phyloP scores from a whole-genome alignment of 2,888 invertebrate species.

The Thera obeliscata region DNA sequence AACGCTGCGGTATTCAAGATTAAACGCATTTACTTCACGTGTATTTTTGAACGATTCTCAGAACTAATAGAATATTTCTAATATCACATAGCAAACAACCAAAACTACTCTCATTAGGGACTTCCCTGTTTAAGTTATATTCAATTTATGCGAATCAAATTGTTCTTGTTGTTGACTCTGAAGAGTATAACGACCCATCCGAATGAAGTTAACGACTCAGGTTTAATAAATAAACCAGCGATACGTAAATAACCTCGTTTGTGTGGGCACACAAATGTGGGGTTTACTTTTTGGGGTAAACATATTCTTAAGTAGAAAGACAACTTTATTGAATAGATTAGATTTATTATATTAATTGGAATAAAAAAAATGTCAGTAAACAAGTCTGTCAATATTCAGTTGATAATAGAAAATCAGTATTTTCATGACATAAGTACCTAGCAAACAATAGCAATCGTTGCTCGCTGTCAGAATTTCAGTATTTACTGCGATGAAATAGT shows the following conservation, averaged over 20 bases:
- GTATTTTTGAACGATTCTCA: too few relatives aligned
- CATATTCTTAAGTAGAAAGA: background rate
- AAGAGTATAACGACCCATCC: constrained; percentile 29
- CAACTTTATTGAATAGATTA: too few relatives aligned
- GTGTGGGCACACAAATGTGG: too few relatives aligned
- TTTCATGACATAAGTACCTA: background rate
- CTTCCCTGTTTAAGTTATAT: too few relatives aligned
- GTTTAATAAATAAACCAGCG: constrained; percentile 1
- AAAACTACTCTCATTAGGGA: too few relatives aligned
- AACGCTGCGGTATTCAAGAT: too few relatives aligned
- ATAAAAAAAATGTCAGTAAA: background rate
- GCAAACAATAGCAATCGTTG: constrained; percentile 1
- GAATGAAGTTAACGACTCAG: constrained; percentile 27
- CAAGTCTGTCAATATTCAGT: background rate
- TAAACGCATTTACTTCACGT: too few relatives aligned
- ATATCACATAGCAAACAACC: too few relatives aligned
- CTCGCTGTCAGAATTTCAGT: constrained; percentile 5
- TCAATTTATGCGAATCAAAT: constrained; percentile 17
- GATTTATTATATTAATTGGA: background rate
- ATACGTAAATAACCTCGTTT: background rate
- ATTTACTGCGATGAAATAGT: constrained; percentile 16
- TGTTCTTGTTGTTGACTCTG: constrained; percentile 37
- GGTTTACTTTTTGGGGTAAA: background rate
- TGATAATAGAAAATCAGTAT: too few relatives aligned
- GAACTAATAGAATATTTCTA: too few relatives aligned